Percentiles rank a stretch among this genome's conserved stretches.
Evolutionary conservation across 2,113 vertebrate genomes (phyloP).

Genomic region (Sciurus niger): DNA sequence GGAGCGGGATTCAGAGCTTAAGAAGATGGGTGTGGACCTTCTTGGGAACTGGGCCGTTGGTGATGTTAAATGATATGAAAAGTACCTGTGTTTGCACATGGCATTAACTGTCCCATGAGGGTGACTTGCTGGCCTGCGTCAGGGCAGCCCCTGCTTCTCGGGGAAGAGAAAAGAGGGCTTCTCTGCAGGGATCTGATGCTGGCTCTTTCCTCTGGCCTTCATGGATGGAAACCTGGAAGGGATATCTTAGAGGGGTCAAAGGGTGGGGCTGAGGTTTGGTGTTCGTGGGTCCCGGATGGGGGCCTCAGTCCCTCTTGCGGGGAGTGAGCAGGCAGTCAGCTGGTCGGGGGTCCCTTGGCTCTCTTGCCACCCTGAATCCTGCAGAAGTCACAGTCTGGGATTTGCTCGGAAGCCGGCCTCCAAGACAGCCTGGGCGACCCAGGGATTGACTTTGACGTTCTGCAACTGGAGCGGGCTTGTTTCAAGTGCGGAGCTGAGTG

Average conservation of each 20-base stretch:
- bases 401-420: constrained; percentile 79
- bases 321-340: constrained; percentile 60
- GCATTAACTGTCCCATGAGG: background rate
- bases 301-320: background rate
- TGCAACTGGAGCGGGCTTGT: constrained; percentile 72
- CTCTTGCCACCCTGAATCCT: constrained; percentile 56
- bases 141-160: background rate
- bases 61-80: background rate
- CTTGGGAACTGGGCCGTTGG: background rate
- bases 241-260: background rate
- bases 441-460: constrained; percentile 63
- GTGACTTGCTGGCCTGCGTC: background rate
- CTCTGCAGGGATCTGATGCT: background rate
- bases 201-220: background rate
- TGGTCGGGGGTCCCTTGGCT: background rate
- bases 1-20: background rate
- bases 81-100: background rate
- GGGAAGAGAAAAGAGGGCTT: background rate
- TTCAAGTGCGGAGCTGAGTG: constrained; percentile 68
- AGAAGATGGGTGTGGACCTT: background rate
- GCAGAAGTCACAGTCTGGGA: constrained; percentile 63
- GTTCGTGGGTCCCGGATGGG: background rate
- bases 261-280: background rate
- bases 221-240: background rate
- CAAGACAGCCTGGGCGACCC: constrained; percentile 60